These are phyloP conservation scores for Helicoverpa assulta DNA, from an alignment of 2,888 invertebrate genomes.

Conservation along the genomic window DNA sequence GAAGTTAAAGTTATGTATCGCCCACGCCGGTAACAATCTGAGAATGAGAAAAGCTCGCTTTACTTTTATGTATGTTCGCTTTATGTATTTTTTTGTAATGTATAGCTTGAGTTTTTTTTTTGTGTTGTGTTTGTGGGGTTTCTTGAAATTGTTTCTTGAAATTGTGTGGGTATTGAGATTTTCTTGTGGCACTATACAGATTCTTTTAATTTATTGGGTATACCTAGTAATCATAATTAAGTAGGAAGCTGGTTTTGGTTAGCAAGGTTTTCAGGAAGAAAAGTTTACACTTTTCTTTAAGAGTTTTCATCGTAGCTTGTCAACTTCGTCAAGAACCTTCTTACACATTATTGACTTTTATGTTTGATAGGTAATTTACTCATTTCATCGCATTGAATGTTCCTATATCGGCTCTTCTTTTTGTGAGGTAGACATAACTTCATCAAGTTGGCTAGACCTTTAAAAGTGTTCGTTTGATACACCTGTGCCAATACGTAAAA, in stretches of 20 bases:
- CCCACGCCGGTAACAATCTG: conserved; percentile 88
- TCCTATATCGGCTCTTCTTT: too few species aligned
- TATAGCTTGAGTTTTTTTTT: conserved; percentile 39
- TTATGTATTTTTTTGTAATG: conserved; percentile 68
- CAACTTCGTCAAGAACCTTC: too few species aligned
- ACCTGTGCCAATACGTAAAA: not conserved
- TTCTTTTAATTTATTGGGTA: too few species aligned
- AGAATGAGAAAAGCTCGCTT: conserved; percentile 84
- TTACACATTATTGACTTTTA: too few species aligned
- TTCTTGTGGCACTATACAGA: too few species aligned
- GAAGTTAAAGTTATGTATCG: conserved; percentile 90
- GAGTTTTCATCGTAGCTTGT: too few species aligned
- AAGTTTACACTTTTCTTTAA: too few species aligned
- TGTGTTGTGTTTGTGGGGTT: conserved; percentile 33
- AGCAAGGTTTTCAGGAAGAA: too few species aligned
- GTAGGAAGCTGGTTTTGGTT: not conserved
- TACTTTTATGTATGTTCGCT: conserved; percentile 82
- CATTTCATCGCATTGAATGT: too few species aligned
- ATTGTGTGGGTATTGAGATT: not conserved
- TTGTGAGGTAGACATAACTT: not conserved
- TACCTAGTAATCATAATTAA: not conserved
- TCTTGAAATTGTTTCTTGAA: conserved; percentile 18
- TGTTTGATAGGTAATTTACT: too few species aligned
- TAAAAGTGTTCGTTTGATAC: not conserved
- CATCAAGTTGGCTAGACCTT: not conserved